Evolutionary conservation across 2,797 vertebrate genomes (phyloP).

Genomic region (Hypotaenidia okinawae): DNA sequence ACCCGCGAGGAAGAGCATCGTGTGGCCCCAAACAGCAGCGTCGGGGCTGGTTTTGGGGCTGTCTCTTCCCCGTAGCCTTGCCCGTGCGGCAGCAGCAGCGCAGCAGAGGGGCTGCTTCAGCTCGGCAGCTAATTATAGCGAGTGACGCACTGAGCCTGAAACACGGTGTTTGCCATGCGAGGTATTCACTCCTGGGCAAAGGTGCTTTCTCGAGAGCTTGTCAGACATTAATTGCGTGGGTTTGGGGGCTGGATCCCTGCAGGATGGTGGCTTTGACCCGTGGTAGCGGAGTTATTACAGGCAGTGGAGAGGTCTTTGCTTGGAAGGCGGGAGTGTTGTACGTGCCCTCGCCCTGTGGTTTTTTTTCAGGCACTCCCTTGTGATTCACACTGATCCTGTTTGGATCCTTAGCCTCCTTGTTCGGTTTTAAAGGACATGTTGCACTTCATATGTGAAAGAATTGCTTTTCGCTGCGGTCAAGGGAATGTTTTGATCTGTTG

Average conservation of each 20-base stretch:
- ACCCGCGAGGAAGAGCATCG: background rate
- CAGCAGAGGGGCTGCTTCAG: background rate
- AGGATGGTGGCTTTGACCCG: background rate
- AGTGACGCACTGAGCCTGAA: background rate
- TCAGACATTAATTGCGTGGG: rapidly evolving
- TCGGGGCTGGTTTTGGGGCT: background rate
- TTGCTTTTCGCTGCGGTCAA: background rate
- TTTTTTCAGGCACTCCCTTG: background rate
- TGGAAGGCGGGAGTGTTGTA: background rate
- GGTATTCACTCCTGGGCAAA: background rate
- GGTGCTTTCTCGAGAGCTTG: background rate
- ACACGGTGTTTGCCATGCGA: background rate
- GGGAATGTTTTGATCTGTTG: background rate
- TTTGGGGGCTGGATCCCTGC: background rate
- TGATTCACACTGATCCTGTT: background rate
- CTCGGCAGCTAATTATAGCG: background rate
- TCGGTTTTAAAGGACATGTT: background rate
- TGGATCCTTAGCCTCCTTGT: background rate
- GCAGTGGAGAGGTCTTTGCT: background rate
- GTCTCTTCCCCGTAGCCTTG: background rate
- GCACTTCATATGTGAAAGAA: background rate
- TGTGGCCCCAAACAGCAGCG: background rate
- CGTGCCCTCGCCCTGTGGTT: rapidly evolving
- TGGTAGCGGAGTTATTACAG: rapidly evolving
- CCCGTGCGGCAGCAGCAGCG: background rate